Conservation (phyloP, 1,140 invertebrate species). For the Penaeus japonicus region DNA sequence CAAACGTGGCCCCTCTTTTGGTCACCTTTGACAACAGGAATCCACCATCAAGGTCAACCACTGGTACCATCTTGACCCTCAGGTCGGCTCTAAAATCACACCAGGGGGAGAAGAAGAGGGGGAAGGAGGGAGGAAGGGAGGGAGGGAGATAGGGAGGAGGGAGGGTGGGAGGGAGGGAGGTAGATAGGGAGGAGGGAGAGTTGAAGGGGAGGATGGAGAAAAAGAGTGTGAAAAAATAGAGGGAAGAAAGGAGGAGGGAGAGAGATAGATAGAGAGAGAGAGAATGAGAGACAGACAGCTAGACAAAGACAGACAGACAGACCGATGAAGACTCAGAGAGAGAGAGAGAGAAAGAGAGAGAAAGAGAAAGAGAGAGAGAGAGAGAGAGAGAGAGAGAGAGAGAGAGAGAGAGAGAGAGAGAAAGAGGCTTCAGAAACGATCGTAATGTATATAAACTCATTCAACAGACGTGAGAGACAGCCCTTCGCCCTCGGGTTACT, state of each 20-base stretch:
- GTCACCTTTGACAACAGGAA: too few species aligned
- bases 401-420: neutral
- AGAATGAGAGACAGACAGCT: neutral
- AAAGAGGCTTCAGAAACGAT: too few species aligned
- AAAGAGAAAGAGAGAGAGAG: neutral
- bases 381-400: neutral
- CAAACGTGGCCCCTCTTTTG: too few species aligned
- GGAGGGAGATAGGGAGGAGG: too few species aligned
- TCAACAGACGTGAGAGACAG: too few species aligned
- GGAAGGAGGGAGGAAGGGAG: too few species aligned
- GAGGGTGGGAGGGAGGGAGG: neutral
- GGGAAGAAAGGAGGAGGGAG: neutral
- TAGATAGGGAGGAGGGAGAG: neutral
- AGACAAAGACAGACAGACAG: neutral
- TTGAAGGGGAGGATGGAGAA: neutral
- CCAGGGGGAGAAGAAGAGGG: too few species aligned
- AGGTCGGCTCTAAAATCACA: too few species aligned
- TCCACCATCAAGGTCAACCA: too few species aligned
- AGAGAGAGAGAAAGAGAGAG: neutral
- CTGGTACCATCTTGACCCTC: too few species aligned
- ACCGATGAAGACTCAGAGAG: neutral
- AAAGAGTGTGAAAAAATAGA: neutral
- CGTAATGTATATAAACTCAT: too few species aligned
- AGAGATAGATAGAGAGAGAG: neutral
- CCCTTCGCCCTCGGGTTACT: too few species aligned